A percentile compares a stretch with the other conserved stretches of the same genome.
These are phyloP conservation scores for Ichneumon xanthorius DNA, from an alignment of 2,888 invertebrate species.

Conservation along the genomic window DNA sequence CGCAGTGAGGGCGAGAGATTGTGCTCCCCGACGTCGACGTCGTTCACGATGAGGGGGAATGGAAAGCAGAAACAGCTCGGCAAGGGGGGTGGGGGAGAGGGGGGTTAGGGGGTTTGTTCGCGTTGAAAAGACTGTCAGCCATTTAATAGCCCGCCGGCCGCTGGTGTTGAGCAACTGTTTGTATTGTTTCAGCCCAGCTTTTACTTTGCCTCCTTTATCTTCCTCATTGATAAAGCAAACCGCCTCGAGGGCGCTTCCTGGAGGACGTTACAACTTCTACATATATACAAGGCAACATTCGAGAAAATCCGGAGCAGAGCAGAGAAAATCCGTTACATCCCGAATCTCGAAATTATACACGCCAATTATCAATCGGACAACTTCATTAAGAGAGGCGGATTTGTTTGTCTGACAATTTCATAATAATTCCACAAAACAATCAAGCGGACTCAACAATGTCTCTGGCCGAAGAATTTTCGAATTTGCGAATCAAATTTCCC, in stretches of 20 bases:
- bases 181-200: constrained; percentile 54
- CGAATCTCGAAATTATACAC: constrained; percentile 3
- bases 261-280: not conserved
- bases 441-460: not conserved
- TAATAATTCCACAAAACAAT: not conserved
- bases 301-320: not conserved
- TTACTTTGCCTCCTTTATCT: constrained; percentile 47
- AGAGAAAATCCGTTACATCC: not conserved
- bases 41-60: constrained; percentile 13
- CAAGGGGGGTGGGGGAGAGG: not conserved
- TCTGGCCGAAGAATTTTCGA: not conserved
- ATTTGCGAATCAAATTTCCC: not conserved
- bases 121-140: constrained; percentile 55
- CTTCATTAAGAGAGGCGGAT: not conserved
- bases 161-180: constrained; percentile 52
- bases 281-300: constrained; percentile 11
- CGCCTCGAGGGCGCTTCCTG: constrained; percentile 13
- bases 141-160: constrained; percentile 58
- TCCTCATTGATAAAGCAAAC: constrained; percentile 58
- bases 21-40: not conserved
- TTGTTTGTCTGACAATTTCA: not conserved
- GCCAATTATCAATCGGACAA: constrained; percentile 4
- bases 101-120: constrained; percentile 40
- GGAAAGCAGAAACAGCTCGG: constrained; percentile 17
- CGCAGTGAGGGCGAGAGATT: constrained; percentile 27